Base-by-base conservation (phyloP, 1,140 invertebrate genomes). In the Drosophila subobscura region DNA sequence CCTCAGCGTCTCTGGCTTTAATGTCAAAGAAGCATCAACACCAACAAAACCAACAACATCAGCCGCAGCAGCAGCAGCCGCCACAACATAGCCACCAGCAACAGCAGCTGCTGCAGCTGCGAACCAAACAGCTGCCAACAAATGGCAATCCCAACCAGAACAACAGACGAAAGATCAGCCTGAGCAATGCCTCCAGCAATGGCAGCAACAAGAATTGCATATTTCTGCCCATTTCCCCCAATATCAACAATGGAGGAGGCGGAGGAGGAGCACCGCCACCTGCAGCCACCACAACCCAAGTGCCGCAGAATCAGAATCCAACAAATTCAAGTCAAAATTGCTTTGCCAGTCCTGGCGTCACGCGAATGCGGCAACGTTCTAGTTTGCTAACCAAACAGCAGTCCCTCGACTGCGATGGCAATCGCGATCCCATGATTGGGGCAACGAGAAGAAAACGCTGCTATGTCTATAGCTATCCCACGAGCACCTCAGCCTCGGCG, bases 261-360 rank as follows among this genome's bases (percentile, higher is more conserved):
- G 27, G 66, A 29, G 46, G 57, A 94, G 95, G 79, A 94, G 94
- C 88, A 96, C 96, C 86, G 95, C 2, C 51, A 22, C 45, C 45
- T 25, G 29, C 56, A 94, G 93, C 59, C 6, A 92, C 76, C 73
- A 79, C 16, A 92, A 88, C 40, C 77, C 37, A 55, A 58, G 41
- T 12, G 25, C n/a, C 25, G 27, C 40, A 41, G 10, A 10, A 42
- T 46, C 59, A 45, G 25, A 42, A 41, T 22, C 53, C 10, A 10
- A n/a, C 50, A 16, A 47, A 33, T 55, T 4, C 76, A 27, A 73
- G 41, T 37, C 71, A 59, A 12, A 96, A 95, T 90, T 96, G 96
- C 2, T 97, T 97, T 90, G 96, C 97, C 2, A 97, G 96, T 77
- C 96, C 96, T 0, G 92, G 96, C 22, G 95, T 95, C 65, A 96